Evolutionary conservation across 1,140 invertebrate species (phyloP).

Genomic region (Elymnias hypermnestra): DNA sequence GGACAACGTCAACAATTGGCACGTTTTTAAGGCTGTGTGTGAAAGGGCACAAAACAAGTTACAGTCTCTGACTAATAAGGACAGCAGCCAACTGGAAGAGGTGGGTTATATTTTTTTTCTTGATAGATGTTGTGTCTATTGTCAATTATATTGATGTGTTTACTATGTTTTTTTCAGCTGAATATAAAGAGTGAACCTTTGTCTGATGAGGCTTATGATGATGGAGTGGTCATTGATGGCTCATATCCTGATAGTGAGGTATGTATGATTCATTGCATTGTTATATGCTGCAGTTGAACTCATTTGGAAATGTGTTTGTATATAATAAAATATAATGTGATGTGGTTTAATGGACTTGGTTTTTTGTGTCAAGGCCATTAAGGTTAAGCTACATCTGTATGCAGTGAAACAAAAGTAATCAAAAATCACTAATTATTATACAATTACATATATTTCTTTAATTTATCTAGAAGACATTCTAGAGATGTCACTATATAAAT

Average conservation of each 20-base stretch:
- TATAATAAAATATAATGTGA: no score
- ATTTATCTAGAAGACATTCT: no score
- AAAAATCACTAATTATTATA: no score
- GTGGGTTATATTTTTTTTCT: conserved; percentile 48
- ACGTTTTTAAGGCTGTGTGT: conserved; percentile 75
- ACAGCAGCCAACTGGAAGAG: conserved; percentile 70
- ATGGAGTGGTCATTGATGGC: conserved; percentile 72
- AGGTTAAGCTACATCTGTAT: no score
- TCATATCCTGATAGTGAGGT: conserved; percentile 66
- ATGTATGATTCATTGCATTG: conserved; percentile 30
- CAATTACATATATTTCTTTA: no score
- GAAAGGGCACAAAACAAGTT: conserved; percentile 76
- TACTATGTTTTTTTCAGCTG: conserved; percentile 62
- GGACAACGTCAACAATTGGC: conserved; percentile 76
- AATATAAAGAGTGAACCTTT: conserved; percentile 72
- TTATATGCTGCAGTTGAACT: no score
- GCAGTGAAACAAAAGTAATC: no score
- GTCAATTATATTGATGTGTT: conserved; percentile 43
- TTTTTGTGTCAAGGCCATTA: conserved; percentile 59
- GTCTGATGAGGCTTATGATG: conserved; percentile 68
- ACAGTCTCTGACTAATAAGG: conserved; percentile 68
- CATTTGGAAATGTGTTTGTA: no score
- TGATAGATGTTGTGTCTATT: conserved; percentile 36
- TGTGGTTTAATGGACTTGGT: conserved; percentile 13
- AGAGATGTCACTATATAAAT: no score